phyloP scores from a whole-genome alignment of 2,797 vertebrate genomes.

The Pteropus rufus region DNA sequence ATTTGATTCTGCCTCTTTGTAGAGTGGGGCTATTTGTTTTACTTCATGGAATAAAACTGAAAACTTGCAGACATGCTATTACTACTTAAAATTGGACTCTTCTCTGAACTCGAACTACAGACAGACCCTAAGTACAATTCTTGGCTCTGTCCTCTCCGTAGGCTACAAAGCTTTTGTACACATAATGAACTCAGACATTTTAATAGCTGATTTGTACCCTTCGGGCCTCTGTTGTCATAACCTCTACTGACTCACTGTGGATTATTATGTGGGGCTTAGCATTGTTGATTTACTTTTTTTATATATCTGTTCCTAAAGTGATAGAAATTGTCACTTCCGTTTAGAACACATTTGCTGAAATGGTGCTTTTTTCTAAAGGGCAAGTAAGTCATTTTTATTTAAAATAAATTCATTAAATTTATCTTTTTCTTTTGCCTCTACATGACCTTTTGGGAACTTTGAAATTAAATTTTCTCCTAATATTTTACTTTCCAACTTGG shows the following conservation, averaged over 20 bases:
- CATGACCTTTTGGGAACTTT: slow-evolving; percentile 66
- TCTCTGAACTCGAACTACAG: slow-evolving; percentile 11
- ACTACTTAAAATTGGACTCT: slow-evolving; percentile 55
- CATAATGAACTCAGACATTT: slow-evolving; percentile 58
- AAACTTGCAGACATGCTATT: slow-evolving; percentile 33
- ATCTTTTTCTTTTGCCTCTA: slow-evolving; percentile 70
- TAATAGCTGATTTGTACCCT: slow-evolving; percentile 64
- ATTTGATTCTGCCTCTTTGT: slow-evolving; percentile 61
- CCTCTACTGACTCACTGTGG: slow-evolving; percentile 30
- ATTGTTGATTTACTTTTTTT: slow-evolving; percentile 63
- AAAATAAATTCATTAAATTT: slow-evolving; percentile 81
- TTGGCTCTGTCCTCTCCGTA: slow-evolving; percentile 1
- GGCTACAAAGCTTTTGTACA: slow-evolving; percentile 31
- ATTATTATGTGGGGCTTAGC: slow-evolving; percentile 44
- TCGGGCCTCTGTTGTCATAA: slow-evolving; percentile 48
- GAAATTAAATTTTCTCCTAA: slow-evolving; percentile 78
- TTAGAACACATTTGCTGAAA: slow-evolving; percentile 78
- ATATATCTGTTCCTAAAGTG: slow-evolving; percentile 71
- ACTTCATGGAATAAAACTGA: slow-evolving; percentile 33
- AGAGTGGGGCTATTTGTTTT: slow-evolving; percentile 57
- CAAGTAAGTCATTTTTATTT: slow-evolving; percentile 80
- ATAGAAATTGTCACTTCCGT: slow-evolving; percentile 74
- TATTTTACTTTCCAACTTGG: slow-evolving; percentile 76
- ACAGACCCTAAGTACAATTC: not conserved
- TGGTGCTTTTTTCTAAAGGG: slow-evolving; percentile 72